Percentiles rank a stretch among this genome's conserved stretches.
phyloP scores from a whole-genome alignment of 2,888 invertebrate species.

The Lasioglossum vierecki region DNA sequence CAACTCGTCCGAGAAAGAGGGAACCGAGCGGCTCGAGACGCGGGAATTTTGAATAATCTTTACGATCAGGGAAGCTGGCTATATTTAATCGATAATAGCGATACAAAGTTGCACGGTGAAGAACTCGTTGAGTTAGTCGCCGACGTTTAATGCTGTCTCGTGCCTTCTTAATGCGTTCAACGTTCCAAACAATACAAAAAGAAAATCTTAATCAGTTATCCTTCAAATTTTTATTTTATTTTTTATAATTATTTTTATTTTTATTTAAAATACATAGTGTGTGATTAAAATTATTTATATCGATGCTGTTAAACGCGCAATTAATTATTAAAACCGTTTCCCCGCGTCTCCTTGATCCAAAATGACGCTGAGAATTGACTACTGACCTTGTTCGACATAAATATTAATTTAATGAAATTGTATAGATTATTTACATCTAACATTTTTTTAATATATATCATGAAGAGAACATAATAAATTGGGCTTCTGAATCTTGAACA shows the following conservation, averaged over 20 bases:
- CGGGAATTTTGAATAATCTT: conserved; percentile 55
- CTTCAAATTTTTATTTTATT: background rate
- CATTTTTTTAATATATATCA: background rate
- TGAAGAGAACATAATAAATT: background rate
- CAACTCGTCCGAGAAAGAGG: conserved; percentile 35
- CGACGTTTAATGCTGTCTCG: background rate
- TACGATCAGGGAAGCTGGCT: conserved; percentile 46
- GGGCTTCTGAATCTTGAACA: background rate
- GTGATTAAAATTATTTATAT: background rate
- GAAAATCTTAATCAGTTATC: background rate
- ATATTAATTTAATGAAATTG: background rate
- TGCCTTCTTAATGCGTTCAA: background rate
- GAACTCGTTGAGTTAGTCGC: background rate
- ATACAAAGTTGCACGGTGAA: background rate
- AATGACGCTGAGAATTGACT: background rate
- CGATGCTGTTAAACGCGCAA: background rate
- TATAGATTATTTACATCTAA: background rate
- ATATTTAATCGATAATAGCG: conserved; percentile 40
- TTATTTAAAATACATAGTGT: background rate
- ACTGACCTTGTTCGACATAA: background rate
- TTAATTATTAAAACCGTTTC: background rate
- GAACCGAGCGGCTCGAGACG: conserved; percentile 5
- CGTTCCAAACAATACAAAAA: background rate
- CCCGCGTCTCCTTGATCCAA: background rate
- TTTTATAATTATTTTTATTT: too few species aligned